These are phyloP conservation scores for Achroia grisella DNA, from an alignment of 1,140 invertebrate genomes.

Conservation along the genomic window DNA sequence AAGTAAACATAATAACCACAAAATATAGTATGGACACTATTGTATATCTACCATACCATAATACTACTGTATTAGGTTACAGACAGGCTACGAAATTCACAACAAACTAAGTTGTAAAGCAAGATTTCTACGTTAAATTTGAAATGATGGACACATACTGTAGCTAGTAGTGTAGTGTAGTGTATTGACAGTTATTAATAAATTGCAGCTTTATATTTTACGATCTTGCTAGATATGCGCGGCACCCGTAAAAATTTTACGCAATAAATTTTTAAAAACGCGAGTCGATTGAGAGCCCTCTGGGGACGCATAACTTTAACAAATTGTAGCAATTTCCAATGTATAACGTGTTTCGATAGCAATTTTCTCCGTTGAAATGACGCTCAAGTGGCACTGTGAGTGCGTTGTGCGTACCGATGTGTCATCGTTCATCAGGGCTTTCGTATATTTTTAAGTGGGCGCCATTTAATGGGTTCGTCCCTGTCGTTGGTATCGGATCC, in stretches of 20 bases:
- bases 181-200: too few species aligned
- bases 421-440: conserved; percentile 4
- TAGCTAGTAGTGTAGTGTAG: too few species aligned
- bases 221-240: too few species aligned
- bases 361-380: conserved; percentile 27
- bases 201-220: conserved; percentile 1
- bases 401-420: conserved; percentile 2
- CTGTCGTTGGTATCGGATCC: too few species aligned
- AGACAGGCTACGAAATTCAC: too few species aligned
- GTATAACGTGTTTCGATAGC: conserved; percentile 47
- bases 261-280: conserved; percentile 40
- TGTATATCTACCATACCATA: too few species aligned
- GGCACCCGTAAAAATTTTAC: conserved; percentile 8
- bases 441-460: background rate
- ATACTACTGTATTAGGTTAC: too few species aligned
- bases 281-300: conserved; percentile 29
- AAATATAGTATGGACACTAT: too few species aligned
- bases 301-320: conserved; percentile 46
- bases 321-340: conserved; percentile 57
- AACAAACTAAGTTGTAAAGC: too few species aligned
- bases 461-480: background rate
- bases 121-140: too few species aligned
- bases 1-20: too few species aligned
- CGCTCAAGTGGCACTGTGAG: conserved; percentile 4
- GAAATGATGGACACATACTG: too few species aligned